Base-by-base conservation (phyloP, 2,797 vertebrate genomes). In the Perodicticus potto region DNA sequence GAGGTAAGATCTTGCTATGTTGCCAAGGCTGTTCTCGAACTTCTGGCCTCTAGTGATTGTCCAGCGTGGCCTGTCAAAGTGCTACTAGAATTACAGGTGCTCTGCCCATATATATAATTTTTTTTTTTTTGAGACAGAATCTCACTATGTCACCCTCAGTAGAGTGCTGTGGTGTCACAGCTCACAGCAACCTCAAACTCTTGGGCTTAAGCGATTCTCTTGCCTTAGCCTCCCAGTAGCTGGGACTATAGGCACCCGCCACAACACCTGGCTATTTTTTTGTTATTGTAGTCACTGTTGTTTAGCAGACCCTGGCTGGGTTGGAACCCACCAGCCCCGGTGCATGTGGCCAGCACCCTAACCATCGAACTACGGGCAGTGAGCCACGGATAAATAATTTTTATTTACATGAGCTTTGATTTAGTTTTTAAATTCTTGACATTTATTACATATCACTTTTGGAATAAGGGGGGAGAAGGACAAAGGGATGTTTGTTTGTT, bases 321-420 rank as follows among this genome's bases (percentile, higher is more conserved):
- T 53, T 53, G 16, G 14, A 53, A 53, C 49, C 49, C 49, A 53
- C 49, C 49, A 53, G 49, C 14, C 49, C 4, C 14, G 14, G 14
- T 53, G 49, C 14, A 53, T 16, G 49, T 53, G 49, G 49, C 49
- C 49, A 53, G 49, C 16, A 14, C 49, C 49, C 49, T 53, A 53
- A 53, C 16, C 49, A 53, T 14, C 16, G 49, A 53, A 14, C 49
- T 4, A 53, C 14, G 49, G 49, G 49, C 4, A 16, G 14, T 53
- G 49, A 53, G 49, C 14, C 49, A 53, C 49, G 14, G 49, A 53
- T 16, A 57, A 32, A 59, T 43, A 34, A 27, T 53, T 80, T 59
- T 80, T 89, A 40, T n/a, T 89, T 94, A 95, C 53, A 92, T 94
- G 82, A 87, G 29, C 45, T 87, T 95, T 63, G 72, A 25, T 53